Base-by-base conservation (phyloP, 2,888 invertebrate species). In the Agriopis leucophaearia region DNA sequence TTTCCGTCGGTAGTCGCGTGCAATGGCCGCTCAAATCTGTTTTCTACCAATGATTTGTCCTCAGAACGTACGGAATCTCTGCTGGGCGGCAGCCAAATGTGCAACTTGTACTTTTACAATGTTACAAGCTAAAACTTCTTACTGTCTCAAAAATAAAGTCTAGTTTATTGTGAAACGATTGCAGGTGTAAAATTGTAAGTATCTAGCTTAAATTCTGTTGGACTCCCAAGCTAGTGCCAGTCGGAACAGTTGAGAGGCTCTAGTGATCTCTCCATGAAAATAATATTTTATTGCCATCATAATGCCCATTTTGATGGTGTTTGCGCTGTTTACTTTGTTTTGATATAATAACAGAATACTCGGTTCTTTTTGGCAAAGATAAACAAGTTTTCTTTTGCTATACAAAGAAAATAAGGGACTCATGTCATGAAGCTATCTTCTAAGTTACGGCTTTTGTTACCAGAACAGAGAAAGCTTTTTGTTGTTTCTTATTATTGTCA, bases 21-120 rank as follows among this genome's bases (percentile, higher is more conserved):
- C 89, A 88, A 89, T 88, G 86, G 89, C 80, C 83, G 88, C 84
- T 86, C 84, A 88, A 92, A 92, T 91, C 91, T 92, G 92, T 92
- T 91, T 90, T 90, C 90, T 88, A 87, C 84, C 92, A 88, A 90
- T 90, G 92, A 93, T 92, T 92, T 93, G 92, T 92, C 92, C 90
- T 86, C 83, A 81, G 87, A 88, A 87, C 88, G 88, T 83, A 87
- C 88, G 81, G 83, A 92, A 91, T 91, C 91, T 91, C 86, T 78
- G 86, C 88, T 92, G 93, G 93, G 88, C 79, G 81, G 68, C 81
- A 88, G 92, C 92, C 93, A 93, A 92, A 92, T 90, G 90, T 88
- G 85, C 87, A 88, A 84, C 81, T 78, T 81, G 76, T 78, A 82
- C 88, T 77, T 83, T 75, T 42, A 69, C 74, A 59, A 56, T 50